Conservation (phyloP, 2,888 invertebrate genomes). For the Cataglyphis albicans region DNA sequence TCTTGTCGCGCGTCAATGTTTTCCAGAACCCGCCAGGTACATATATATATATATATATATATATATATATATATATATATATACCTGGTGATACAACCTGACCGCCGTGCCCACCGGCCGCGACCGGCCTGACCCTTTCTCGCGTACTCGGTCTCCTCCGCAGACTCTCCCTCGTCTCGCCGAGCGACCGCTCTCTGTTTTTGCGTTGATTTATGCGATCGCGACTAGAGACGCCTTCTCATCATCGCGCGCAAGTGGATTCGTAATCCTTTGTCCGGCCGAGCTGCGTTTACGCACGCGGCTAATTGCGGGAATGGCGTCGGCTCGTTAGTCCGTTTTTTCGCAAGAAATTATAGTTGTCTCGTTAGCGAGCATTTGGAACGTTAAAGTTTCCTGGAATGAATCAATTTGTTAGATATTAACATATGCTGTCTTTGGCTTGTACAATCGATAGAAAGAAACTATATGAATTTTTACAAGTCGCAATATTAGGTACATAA, state of each 20-base stretch:
- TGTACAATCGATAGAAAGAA: background rate
- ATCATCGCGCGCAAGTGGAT: conserved; percentile 60
- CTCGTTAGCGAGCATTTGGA: conserved; percentile 42
- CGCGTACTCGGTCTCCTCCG: conserved; percentile 24
- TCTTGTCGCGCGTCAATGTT: conserved; percentile 82
- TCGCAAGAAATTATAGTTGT: conserved; percentile 48
- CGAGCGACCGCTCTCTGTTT: conserved; percentile 62
- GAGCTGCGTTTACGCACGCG: conserved; percentile 48
- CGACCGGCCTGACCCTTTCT: conserved; percentile 41
- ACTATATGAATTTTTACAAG: background rate
- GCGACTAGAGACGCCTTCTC: conserved; percentile 71
- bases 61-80: conserved; percentile 66
- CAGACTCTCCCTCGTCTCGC: conserved; percentile 44
- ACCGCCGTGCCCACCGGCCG: conserved; percentile 20
- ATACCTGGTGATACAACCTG: conserved; percentile 62
- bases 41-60: conserved; percentile 69
- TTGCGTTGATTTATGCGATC: conserved; percentile 76
- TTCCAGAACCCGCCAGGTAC: conserved; percentile 80
- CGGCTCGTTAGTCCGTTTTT: conserved; percentile 50
- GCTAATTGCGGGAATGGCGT: conserved; percentile 50
- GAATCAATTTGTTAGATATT: conserved; percentile 51
- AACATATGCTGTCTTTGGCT: conserved; percentile 12
- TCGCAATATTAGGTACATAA: background rate
- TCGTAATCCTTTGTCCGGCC: conserved; percentile 59
- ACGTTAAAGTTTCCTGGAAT: conserved; percentile 29